Percentiles rank a stretch among this genome's conserved stretches.
These are phyloP conservation scores for Platycheirus rosarum DNA, from an alignment of 2,888 invertebrate species.

Conservation along the genomic window DNA sequence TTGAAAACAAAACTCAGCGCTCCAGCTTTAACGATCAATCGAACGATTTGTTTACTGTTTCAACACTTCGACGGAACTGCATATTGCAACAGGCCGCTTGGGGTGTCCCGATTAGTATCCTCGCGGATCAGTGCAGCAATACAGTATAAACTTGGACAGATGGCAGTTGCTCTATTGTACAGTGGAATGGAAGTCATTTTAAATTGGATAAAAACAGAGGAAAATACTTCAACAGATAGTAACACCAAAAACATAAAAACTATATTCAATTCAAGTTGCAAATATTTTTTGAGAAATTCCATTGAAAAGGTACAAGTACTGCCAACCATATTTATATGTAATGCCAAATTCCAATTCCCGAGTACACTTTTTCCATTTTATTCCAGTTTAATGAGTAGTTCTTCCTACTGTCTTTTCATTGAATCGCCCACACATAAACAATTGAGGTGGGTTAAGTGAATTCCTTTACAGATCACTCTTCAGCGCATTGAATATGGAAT, in stretches of 20 bases:
- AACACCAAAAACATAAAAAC: no score
- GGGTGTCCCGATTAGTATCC: conserved; percentile 34
- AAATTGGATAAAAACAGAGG: not conserved
- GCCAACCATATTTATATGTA: no score
- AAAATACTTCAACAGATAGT: not conserved
- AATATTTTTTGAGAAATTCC: no score
- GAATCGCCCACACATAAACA: conserved; percentile 37
- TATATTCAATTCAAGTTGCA: no score
- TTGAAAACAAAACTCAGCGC: conserved; percentile 48
- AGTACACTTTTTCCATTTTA: no score
- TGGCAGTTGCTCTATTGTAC: not conserved
- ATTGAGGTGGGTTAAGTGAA: conserved; percentile 56
- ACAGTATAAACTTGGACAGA: conserved; percentile 15
- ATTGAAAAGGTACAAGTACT: no score
- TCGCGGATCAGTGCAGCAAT: conserved; percentile 9
- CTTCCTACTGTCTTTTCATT: conserved; percentile 3
- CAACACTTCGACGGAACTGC: conserved; percentile 43
- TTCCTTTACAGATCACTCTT: conserved; percentile 46
- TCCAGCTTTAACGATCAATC: conserved; percentile 61
- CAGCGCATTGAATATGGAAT: conserved; percentile 56
- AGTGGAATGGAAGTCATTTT: not conserved
- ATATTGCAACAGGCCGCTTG: conserved; percentile 4
- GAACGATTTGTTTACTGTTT: conserved; percentile 68
- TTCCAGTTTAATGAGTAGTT: not conserved
- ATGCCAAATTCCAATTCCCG: no score